Evolutionary conservation across 2,797 vertebrate species (phyloP), one percentile per base, ranked within the genome.

Genomic region (Sebastes umbrosus): DNA sequence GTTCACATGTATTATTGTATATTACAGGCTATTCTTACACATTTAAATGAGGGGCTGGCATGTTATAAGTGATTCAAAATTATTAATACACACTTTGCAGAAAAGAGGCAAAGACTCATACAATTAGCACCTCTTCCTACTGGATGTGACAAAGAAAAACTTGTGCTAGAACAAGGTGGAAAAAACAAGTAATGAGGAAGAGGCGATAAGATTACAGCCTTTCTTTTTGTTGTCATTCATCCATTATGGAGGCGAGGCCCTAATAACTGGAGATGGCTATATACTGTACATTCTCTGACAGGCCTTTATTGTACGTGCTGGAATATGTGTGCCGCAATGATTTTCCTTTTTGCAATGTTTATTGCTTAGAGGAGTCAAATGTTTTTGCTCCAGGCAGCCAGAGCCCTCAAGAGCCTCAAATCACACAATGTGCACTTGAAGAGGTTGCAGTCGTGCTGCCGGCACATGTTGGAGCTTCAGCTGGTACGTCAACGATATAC

Each of bases 151-250:
- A 62, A 55, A 67, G 55, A 46, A 58, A 43, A 60, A 46, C 20
- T 71, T 70, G 6, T 31, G n/a, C 12, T 20, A 20, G 20, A 58
- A 14, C 14, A 54, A 20, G 8, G 16, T 27, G 36, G 7, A 18
- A 73, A 75, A 13, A 75, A 69, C 11, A 13, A 80, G 57, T 27
- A 31, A 55, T 29, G 50, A 69, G 54, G 32, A 65, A 36, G 71
- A 77, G 39, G 57, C 3, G 14, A 27, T 72, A 43, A 69, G 27
- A 68, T 43, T 62, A 63, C 22, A 66, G 25, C 62, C 8, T 20
- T 73, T 62, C 27, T 68, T 63, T 59, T 46, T 36, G 34, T 65
- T 73, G 7, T 79, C 58, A 2, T 75, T 80, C 55, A 77, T 5
- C 34, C 31, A 65, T 34, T 58, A 52, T 9, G 34, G 12, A 75